Evolutionary conservation across 37 sponge, comb jelly and placozoan species (phyloP).

Genomic region (Theonella swinhoei): DNA sequence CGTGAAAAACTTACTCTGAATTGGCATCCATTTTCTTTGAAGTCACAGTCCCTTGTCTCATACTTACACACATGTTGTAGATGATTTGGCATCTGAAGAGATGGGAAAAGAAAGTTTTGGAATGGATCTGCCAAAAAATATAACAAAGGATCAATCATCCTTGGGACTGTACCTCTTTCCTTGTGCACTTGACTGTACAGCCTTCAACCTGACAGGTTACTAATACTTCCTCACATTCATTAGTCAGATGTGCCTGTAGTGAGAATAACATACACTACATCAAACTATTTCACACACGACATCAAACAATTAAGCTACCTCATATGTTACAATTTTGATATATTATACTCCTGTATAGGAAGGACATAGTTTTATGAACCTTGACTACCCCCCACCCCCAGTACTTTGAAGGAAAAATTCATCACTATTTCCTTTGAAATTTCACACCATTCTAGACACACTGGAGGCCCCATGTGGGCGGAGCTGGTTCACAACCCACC

Average conservation of each 20-base stretch:
- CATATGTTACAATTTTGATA: too few species aligned
- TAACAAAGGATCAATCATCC: not conserved
- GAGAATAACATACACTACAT: not conserved
- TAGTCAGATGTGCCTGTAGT: conserved; percentile 39
- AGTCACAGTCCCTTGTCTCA: conserved; percentile 23
- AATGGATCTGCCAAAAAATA: not conserved
- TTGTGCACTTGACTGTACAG: conserved; percentile 58
- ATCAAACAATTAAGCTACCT: too few species aligned
- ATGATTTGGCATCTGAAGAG: conserved; percentile 22
- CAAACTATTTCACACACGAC: too few species aligned
- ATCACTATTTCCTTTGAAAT: too few species aligned
- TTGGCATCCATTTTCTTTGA: conserved; percentile 28
- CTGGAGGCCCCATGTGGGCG: too few species aligned
- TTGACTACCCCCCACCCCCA: too few species aligned
- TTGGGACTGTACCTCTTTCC: conserved; percentile 41
- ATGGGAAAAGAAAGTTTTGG: not conserved
- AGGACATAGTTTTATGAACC: too few species aligned
- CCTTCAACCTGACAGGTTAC: conserved; percentile 37
- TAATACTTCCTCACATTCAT: conserved; percentile 27
- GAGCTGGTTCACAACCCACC: too few species aligned
- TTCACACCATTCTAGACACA: too few species aligned
- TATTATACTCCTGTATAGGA: too few species aligned
- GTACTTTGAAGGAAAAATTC: too few species aligned
- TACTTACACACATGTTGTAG: conserved; percentile 1
- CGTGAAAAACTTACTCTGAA: conserved; percentile 51